Evolutionary conservation across 2,113 vertebrate genomes (phyloP), one percentile per base, ranked within the genome.

Genomic region (Platysteira castanea): DNA sequence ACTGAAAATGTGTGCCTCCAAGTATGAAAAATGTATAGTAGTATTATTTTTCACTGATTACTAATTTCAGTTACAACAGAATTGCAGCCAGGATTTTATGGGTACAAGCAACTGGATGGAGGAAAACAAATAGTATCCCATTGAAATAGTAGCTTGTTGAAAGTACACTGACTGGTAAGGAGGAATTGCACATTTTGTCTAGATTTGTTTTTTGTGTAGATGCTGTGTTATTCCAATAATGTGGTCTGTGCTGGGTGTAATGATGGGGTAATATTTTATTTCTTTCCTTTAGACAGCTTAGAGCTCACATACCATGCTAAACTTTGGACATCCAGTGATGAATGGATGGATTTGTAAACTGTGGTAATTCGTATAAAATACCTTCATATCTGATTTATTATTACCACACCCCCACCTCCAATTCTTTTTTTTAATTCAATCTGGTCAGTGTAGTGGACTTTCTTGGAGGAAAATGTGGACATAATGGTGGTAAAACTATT

Each of bases 391-490:
- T 33, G 46, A 27, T 65, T 67, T 65, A 6, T 63, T 80, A 59
- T 75, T 17, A 41, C 18, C 31, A 9, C 12, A 18, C 5, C 0
- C 6, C 5, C 7, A 52, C 4, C 27, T 15, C 9, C 5, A 19
- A 0, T 64, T 59, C 9, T 47, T 81, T 70, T 22, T 50, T 67
- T 81, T 82, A 60, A 20, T 90, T 92, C 27, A 46, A 0, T 50
- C 13, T 31, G 10, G 20, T 78, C 20, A 21, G 15, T 24, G 28
- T 12, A 56, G 31, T 49, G 19, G 20, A 33, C 60, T 50, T 86
- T 19, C 47, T 30, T 3, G 13, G n/a, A 20, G n/a, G 6, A 53
- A 90, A 54, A 31, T 50, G 9, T 84, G 17, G 56, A 67, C 31
- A 35, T 60, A 18, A 35, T 39, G 23, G n/a, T 63, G 8, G 7